Evolutionary conservation across 2,888 invertebrate genomes (phyloP), one percentile per base, ranked within the genome.

Genomic region (Ferrisia virgata): DNA sequence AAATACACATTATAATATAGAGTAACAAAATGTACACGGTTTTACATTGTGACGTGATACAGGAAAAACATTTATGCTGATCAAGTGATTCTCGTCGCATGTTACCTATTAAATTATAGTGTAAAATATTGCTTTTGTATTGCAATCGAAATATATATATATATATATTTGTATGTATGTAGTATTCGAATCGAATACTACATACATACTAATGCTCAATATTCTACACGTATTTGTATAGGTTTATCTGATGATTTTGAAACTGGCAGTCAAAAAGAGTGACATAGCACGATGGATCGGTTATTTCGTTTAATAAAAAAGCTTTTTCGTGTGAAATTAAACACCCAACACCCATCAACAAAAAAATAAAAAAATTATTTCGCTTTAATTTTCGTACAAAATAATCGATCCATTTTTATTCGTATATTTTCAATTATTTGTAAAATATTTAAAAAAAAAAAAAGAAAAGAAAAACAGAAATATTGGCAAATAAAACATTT

Each of bases 31-130:
- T 76, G 72, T 76, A 76, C 72, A 76, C 72, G 72, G 2, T 53
- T 83, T 69, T 69, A 82, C 39, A 33, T 40, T 39, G 72, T 83
- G 76, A 83, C 76, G 83, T 83, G 40, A 83, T 83, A 76, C 76
- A 83, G 72, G 83, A 76, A 76, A 83, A 83, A 83, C 72, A 83
- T 76, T 76, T 76, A 83, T 76, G 39, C 40, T n/a, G 72, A 36
- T 53, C 53, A 8, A 36, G 72, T 76, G 72, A 76, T 36, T 76
- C 11, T 76, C 64, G n/a, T n/a, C n/a, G n/a, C n/a, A 64, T 28
- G 64, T 64, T 64, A 28, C 64, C 64, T 28, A 1, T 15, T 22
- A 18, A 39, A 8, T 15, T 64, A 64, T 2, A 53, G 64, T 31
- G 64, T 64, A 28, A 64, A 64, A 64, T 64, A 28, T 64, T 28